A percentile compares a stretch with the other conserved stretches of the same genome.
Evolutionary conservation across 2,888 invertebrate genomes (phyloP).

Genomic region (Cyclophora albipunctata): DNA sequence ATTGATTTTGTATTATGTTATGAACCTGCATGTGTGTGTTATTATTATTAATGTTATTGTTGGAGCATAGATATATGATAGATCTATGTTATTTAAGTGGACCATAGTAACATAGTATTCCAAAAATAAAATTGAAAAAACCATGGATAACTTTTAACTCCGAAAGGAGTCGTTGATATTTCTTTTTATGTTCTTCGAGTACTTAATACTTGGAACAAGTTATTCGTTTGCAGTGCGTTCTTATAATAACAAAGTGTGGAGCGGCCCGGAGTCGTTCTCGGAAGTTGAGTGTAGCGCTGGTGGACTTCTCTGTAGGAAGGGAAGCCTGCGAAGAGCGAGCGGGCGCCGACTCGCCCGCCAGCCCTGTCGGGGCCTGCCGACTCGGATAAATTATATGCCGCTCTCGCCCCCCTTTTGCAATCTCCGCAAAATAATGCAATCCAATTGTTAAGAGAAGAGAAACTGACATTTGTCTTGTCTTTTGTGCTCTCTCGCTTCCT

Average conservation of each 20-base stretch:
- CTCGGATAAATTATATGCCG: slow-evolving; percentile 66
- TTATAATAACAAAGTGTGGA: slow-evolving; percentile 68
- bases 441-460: slow-evolving; percentile 53
- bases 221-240: slow-evolving; percentile 50
- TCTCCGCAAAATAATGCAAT: slow-evolving; percentile 65
- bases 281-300: slow-evolving; percentile 59
- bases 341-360: slow-evolving; percentile 39
- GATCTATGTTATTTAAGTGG: no score
- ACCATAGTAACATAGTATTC: no score
- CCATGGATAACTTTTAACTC: no score
- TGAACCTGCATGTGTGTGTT: neutral
- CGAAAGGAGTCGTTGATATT: neutral
- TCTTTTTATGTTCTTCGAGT: slow-evolving; percentile 15
- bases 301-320: slow-evolving; percentile 34
- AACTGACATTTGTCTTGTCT: slow-evolving; percentile 54
- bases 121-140: no score
- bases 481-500: slow-evolving; percentile 38
- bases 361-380: slow-evolving; percentile 66
- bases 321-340: slow-evolving; percentile 70
- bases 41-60: neutral
- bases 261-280: slow-evolving; percentile 58
- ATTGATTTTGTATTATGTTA: neutral
- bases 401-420: slow-evolving; percentile 58
- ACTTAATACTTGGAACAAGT: slow-evolving; percentile 49
- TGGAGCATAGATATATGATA: neutral